phyloP scores from a whole-genome alignment of 2,113 vertebrate species.

The Heterotis niloticus region DNA sequence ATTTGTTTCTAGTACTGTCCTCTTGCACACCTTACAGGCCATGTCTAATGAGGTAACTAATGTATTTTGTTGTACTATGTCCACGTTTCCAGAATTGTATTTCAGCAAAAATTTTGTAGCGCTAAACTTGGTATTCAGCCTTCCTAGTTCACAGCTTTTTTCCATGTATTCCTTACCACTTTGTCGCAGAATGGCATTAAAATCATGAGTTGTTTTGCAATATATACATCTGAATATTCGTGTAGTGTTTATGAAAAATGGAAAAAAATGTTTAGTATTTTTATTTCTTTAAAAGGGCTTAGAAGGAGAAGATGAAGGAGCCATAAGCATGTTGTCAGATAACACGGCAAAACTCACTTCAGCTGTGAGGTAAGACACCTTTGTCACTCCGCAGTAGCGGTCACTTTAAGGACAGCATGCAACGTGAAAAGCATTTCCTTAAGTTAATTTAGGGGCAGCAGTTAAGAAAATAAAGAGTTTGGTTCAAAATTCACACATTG shows the following conservation, averaged over 20 bases:
- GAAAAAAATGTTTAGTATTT: slow-evolving; percentile 4
- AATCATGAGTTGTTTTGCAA: background rate
- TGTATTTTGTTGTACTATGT: no score
- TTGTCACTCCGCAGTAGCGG: background rate
- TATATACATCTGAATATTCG: no score
- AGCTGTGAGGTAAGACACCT: slow-evolving; percentile 79
- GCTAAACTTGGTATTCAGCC: background rate
- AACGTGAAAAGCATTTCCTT: no score
- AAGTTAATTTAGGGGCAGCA: no score
- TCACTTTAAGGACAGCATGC: no score
- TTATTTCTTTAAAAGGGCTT: slow-evolving; percentile 70
- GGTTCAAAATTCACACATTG: no score
- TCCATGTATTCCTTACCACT: background rate
- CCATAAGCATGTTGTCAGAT: slow-evolving; percentile 97
- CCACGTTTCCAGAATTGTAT: background rate
- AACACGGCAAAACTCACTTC: slow-evolving; percentile 97
- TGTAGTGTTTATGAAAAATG: background rate
- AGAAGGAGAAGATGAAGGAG: slow-evolving; percentile 96
- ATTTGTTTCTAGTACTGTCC: no score
- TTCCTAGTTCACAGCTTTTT: background rate
- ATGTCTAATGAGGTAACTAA: no score
- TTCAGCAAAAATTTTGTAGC: slow-evolving; percentile 2
- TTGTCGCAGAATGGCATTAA: background rate
- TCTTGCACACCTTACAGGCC: no score
- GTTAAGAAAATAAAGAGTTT: no score